These are phyloP conservation scores for Uloborus plumipes DNA, from an alignment of 2,888 invertebrate species.

Conservation along the genomic window DNA sequence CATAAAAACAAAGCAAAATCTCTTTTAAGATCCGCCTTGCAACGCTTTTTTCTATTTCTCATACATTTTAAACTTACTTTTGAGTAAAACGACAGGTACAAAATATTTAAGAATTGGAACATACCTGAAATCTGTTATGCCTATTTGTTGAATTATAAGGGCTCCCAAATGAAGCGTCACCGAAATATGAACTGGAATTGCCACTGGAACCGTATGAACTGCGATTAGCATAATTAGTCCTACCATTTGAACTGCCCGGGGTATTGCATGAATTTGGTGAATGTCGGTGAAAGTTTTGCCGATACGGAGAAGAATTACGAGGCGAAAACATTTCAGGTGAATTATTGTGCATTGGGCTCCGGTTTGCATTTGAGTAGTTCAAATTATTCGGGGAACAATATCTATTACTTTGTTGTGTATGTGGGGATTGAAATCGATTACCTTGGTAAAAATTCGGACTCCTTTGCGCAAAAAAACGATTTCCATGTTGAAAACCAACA, in stretches of 20 bases:
- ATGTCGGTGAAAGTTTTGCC: neutral
- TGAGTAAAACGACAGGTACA: neutral
- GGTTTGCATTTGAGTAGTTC: too few relatives aligned
- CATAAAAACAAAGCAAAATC: neutral
- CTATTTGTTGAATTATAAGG: neutral
- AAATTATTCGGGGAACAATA: too few relatives aligned
- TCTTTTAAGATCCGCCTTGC: neutral
- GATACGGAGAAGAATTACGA: constrained; percentile 12
- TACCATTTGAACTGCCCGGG: constrained; percentile 14
- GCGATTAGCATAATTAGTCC: neutral
- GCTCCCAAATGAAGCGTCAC: constrained; percentile 5
- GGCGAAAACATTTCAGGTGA: neutral
- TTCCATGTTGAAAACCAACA: too few relatives aligned
- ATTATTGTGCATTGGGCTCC: constrained; percentile 1
- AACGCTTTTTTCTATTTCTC: too few relatives aligned
- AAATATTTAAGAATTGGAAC: neutral
- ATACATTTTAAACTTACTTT: neutral
- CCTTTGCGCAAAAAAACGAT: too few relatives aligned
- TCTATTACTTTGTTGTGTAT: too few relatives aligned
- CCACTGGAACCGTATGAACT: constrained; percentile 18
- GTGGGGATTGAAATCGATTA: too few relatives aligned
- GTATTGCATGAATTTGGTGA: constrained; percentile 16
- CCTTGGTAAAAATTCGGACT: too few relatives aligned
- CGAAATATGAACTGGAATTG: constrained; percentile 17
- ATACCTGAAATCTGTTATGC: constrained; percentile 21